These are phyloP conservation scores for Cerceris rybyensis DNA, from an alignment of 2,888 invertebrate genomes.

Conservation along the genomic window DNA sequence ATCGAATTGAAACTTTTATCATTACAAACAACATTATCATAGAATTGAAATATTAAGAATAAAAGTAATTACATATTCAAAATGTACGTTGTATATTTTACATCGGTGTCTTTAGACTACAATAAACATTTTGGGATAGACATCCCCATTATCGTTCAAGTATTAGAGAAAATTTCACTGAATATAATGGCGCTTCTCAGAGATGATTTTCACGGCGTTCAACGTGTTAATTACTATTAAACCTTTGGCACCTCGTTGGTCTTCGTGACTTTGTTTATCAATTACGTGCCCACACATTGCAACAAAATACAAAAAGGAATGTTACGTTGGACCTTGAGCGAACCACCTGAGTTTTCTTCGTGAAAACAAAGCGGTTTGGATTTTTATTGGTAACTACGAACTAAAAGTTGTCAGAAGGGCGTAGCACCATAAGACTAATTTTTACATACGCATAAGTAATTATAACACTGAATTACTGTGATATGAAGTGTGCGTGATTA, in stretches of 20 bases:
- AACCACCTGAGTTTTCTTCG: constrained; percentile 13
- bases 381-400: constrained; percentile 42
- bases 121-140: too few relatives aligned
- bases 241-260: constrained; percentile 41
- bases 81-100: too few relatives aligned
- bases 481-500: constrained; percentile 41
- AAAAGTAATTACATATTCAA: too few relatives aligned
- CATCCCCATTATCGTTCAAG: not conserved
- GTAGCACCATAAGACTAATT: constrained; percentile 53
- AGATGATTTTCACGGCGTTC: not conserved
- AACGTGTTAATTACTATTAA: constrained; percentile 1
- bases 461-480: constrained; percentile 35
- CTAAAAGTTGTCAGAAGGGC: constrained; percentile 33
- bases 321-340: constrained; percentile 22
- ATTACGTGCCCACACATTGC: constrained; percentile 15
- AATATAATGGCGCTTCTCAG: too few relatives aligned
- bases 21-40: too few relatives aligned
- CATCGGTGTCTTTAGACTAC: too few relatives aligned
- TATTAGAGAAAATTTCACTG: too few relatives aligned
- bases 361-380: constrained; percentile 15
- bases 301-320: constrained; percentile 30
- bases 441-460: constrained; percentile 40
- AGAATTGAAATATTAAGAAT: too few relatives aligned
- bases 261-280: constrained; percentile 1
- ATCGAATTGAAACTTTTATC: too few relatives aligned